These are phyloP conservation scores for Chionomys nivalis DNA, from an alignment of 2,113 vertebrate genomes.

Conservation along the genomic window DNA sequence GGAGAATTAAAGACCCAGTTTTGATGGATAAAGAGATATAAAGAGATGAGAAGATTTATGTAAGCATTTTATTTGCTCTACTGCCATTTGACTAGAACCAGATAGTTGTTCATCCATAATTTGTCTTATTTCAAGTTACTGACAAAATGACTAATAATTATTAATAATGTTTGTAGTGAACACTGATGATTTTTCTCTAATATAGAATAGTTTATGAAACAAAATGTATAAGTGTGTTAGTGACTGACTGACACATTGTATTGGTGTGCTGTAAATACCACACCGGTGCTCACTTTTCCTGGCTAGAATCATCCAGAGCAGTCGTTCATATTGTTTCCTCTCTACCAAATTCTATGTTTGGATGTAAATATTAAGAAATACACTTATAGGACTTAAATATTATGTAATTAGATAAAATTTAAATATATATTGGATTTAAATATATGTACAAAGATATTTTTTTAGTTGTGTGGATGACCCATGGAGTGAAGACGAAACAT, in stretches of 20 bases:
- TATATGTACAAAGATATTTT: neutral
- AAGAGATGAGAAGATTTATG: neutral
- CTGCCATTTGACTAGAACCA: neutral
- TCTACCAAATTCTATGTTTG: neutral
- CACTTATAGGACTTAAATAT: neutral
- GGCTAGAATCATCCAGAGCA: neutral
- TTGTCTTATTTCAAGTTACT: neutral
- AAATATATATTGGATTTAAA: constrained; percentile 6
- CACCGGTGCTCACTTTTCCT: neutral
- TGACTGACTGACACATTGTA: neutral
- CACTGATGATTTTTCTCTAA: constrained; percentile 1
- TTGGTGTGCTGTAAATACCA: neutral
- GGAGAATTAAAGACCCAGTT: neutral
- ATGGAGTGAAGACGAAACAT: neutral
- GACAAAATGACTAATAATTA: neutral
- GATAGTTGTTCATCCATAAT: neutral
- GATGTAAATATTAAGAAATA: neutral
- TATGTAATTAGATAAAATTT: neutral
- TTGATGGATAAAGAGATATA: neutral
- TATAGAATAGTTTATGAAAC: neutral
- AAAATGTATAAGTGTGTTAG: neutral
- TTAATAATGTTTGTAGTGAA: neutral
- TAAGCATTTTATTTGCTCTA: neutral
- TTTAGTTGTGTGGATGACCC: neutral
- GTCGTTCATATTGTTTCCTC: neutral